These are phyloP conservation scores for Nycticryphes semicollaris DNA, from an alignment of 2,113 vertebrate genomes.

Conservation along the genomic window DNA sequence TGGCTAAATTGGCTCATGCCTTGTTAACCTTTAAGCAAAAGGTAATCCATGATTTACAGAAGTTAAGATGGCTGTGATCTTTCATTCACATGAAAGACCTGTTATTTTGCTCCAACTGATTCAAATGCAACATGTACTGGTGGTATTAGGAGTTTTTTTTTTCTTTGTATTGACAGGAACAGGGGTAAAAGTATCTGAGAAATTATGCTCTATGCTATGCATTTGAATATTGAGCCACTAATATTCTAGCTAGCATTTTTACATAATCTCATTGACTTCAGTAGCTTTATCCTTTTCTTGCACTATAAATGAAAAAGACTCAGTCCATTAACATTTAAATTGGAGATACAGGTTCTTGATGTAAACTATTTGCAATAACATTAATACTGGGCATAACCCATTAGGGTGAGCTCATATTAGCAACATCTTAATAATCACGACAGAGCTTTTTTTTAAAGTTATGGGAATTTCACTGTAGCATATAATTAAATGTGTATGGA, in stretches of 20 bases:
- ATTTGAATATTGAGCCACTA: neutral
- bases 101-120: neutral
- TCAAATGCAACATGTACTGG: neutral
- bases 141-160: neutral
- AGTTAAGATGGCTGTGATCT: neutral
- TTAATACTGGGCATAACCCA: slow-evolving; percentile 55
- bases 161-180: neutral
- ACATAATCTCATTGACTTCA: slow-evolving; percentile 8
- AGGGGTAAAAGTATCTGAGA: neutral
- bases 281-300: neutral
- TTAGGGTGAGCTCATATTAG: slow-evolving; percentile 61
- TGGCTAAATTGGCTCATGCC: neutral
- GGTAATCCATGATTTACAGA: neutral
- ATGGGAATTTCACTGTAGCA: slow-evolving; percentile 66
- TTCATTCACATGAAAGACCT: neutral
- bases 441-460: slow-evolving; percentile 59
- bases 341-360: slow-evolving; percentile 34
- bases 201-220: neutral
- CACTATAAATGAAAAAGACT: slow-evolving; percentile 30
- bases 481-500: slow-evolving; percentile 76
- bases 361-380: slow-evolving; percentile 39
- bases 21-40: neutral
- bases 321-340: slow-evolving; percentile 66
- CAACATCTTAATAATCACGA: slow-evolving; percentile 46
- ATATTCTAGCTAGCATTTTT: neutral